phyloP scores from a whole-genome alignment of 2,888 invertebrate genomes.

The Mimas tiliae region DNA sequence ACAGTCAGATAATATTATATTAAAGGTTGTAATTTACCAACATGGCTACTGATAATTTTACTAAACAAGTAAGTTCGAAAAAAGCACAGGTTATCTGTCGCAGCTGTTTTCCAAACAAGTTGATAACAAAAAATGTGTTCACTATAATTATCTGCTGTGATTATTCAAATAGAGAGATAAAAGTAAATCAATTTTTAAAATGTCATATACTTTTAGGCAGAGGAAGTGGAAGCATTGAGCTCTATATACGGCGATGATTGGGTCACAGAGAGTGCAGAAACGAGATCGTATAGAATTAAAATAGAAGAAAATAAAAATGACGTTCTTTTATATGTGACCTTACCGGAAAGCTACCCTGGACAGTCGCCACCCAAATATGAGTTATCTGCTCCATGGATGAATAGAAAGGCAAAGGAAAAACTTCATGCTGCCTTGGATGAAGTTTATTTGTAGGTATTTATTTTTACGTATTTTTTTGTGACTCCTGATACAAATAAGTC shows the following conservation, averaged over 20 bases:
- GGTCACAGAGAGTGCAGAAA: constrained; percentile 83
- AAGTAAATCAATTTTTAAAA: no score
- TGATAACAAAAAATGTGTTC: neutral
- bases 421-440: constrained; percentile 85
- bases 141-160: no score
- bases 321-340: constrained; percentile 86
- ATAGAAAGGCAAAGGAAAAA: constrained; percentile 82
- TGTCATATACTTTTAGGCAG: constrained; percentile 69
- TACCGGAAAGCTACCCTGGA: constrained; percentile 87
- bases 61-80: constrained; percentile 48
- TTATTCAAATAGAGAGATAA: no score
- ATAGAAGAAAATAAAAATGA: constrained; percentile 77
- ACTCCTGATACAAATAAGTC: neutral
- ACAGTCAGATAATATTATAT: neutral
- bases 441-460: constrained; percentile 87
- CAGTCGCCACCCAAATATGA: constrained; percentile 87
- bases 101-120: neutral
- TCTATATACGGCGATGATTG: constrained; percentile 90
- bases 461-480: constrained; percentile 1
- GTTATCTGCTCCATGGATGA: constrained; percentile 89
- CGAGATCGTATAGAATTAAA: constrained; percentile 85
- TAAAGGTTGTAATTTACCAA: constrained; percentile 18
- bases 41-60: constrained; percentile 63
- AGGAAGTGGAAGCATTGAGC: constrained; percentile 89
- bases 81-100: neutral